Conservation (phyloP, 2,888 invertebrate genomes). For the Poecilus cupreus region DNA sequence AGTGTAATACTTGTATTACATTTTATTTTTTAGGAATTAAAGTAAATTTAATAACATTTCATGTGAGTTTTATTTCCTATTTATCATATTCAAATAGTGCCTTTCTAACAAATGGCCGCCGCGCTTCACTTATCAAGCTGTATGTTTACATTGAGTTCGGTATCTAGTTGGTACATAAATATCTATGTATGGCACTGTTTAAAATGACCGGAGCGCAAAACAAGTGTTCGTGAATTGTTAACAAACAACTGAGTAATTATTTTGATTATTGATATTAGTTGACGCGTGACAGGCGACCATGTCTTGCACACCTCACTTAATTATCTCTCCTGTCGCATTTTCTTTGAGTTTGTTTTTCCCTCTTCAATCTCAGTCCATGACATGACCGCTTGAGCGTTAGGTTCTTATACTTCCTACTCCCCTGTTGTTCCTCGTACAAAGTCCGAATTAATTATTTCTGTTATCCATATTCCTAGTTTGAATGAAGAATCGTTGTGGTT, state of each 20-base stretch:
- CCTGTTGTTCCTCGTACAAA: neutral
- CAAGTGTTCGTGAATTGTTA: neutral
- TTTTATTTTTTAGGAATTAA: no score
- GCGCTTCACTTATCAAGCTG: no score
- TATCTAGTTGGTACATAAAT: no score
- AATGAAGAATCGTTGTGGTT: no score
- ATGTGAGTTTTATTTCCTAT: no score
- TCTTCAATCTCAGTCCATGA: neutral
- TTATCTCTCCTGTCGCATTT: conserved; percentile 8
- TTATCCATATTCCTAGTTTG: neutral
- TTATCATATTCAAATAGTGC: no score
- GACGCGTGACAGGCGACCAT: conserved; percentile 39
- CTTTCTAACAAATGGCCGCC: no score
- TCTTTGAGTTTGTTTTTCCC: neutral
- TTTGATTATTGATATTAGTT: conserved; percentile 47
- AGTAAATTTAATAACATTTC: no score
- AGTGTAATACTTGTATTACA: no score
- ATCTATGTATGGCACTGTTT: no score
- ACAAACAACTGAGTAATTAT: conserved; percentile 42
- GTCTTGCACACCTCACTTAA: conserved; percentile 46
- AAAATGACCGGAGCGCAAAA: no score
- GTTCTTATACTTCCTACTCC: neutral
- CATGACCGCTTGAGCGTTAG: neutral
- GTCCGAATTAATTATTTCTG: neutral
- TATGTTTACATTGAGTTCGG: no score